Base-by-base conservation (phyloP, 2,888 invertebrate species). In the Zaprionus bogoriensis region DNA sequence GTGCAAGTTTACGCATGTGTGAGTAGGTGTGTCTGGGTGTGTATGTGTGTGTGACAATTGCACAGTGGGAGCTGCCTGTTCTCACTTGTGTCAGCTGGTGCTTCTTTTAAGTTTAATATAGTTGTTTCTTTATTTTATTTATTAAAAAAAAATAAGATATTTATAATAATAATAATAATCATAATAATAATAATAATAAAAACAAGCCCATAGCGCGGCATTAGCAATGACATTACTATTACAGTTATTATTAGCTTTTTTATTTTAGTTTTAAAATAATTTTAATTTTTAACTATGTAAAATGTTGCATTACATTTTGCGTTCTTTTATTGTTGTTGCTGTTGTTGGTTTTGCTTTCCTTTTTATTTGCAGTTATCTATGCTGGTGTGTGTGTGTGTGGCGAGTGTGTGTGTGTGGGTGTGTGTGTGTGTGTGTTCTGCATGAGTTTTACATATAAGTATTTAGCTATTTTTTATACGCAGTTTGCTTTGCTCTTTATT, bases 171-270 rank as follows among this genome's bases (percentile, higher is more conserved):
- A 51, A 68, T 69, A 53, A 70, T 68, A 54, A 47, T 42, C 4
- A 67, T 67, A 53, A 62, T 63, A 47, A 60, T 67, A 53, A 68
- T 74, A 71, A 76, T 66, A 76, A 72, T 72, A 72, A 72, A 76
- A 72, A 72, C 71, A 72, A 71, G 77, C 72, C 77, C 4, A 51
- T 53, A n/a, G n/a, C n/a, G n/a, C 42, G 77, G 66, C 77, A 76
- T 65, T 65, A 72, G 71, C 77, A 72, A 72, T 53, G 54, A 47
- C 22, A 76, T 72, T 76, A 76, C 71, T 76, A 76, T 72, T 72
- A 72, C 59, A 72, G 66, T 66, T 72, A 75, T 83, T 79, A 75
- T 64, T 61, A 58, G 57, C 61, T 55, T 12, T 57, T 57, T 66
- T 80, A 79, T 47, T 52, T 44, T 57, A 25, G 30, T 42, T 57